Base-by-base conservation (phyloP, 1,140 invertebrate species). In the Lutraria rhynchaena region DNA sequence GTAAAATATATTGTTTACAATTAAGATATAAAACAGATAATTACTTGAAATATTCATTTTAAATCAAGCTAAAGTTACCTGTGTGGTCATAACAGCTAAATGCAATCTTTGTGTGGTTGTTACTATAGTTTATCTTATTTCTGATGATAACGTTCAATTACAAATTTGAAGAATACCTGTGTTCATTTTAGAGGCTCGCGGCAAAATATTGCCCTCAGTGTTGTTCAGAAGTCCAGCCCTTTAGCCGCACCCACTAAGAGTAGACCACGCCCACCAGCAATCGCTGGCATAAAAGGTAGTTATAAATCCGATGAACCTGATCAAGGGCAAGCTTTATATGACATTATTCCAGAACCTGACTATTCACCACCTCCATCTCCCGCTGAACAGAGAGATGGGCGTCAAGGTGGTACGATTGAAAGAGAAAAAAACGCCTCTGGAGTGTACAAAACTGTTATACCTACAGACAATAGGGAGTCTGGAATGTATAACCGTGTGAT, bases 311-410 rank as follows among this genome's bases (percentile, higher is more conserved):
- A 60, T 5, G 70, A 74, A 17, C 11, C 44, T 22, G 69, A 57
- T 22, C n/a, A n/a, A n/a, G n/a, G n/a, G n/a, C 22, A 15, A 46
- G 37, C 71, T 11, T 31, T 24, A 17, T 69, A 80, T 44, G 76
- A 80, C 22, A 70, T 70, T 33, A 80, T 80, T 29, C 76, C 76
- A 29, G 76, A 80, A 46, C 76, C 76, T n/a, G 76, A 80, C 53
- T 80, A 80, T 55, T 69, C 63, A n/a, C 76, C 76, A 15, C 76
- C 63, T 11, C 35, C 33, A 17, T 70, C 76, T 7, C 76, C 63
- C 1, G 37, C 53, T 2, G 22, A 55, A 57, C 17, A 15, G 19
- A 17, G 11, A 27, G 73, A 27, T 3, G 17, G 1, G 17, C 22
- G 53, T 27, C 3, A 41, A 31, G 29, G 29, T 19, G 57, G 37